phyloP scores from a whole-genome alignment of 1,140 invertebrate genomes.

The Pogonomyrmex barbatus region DNA sequence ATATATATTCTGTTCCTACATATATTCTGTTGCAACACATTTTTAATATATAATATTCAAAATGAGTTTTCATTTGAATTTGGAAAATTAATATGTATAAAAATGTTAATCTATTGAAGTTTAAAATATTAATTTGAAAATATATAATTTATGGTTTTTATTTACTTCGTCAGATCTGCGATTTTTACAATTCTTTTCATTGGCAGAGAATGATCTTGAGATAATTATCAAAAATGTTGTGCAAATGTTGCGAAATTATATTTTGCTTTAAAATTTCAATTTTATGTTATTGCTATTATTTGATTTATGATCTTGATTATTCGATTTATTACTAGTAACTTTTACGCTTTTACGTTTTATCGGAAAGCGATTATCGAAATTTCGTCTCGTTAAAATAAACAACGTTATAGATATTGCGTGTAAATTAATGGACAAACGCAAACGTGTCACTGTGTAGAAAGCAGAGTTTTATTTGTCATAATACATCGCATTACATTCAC shows the following conservation, averaged over 20 bases:
- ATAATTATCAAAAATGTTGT: slow-evolving; percentile 9
- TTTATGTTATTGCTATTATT: not conserved
- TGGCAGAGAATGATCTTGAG: not conserved
- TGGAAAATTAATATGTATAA: too few relatives aligned
- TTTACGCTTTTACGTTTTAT: not conserved
- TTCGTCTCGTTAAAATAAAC: not conserved
- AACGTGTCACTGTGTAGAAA: slow-evolving; percentile 27
- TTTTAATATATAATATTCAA: too few relatives aligned
- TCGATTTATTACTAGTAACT: not conserved
- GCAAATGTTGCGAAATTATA: not conserved
- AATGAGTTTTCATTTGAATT: too few relatives aligned
- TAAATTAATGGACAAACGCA: not conserved
- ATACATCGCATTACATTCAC: slow-evolving; percentile 19
- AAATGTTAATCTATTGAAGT: not conserved
- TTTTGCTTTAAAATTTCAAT: not conserved
- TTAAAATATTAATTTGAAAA: slow-evolving; percentile 5
- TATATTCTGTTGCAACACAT: too few relatives aligned
- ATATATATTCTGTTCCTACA: too few relatives aligned
- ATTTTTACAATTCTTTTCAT: not conserved
- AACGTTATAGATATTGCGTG: not conserved
- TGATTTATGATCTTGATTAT: not conserved
- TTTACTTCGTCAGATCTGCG: not conserved
- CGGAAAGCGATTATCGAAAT: not conserved
- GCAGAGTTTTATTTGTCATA: slow-evolving; percentile 50
- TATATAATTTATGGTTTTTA: not conserved